phyloP scores from a whole-genome alignment of 2,113 vertebrate genomes.

The Macquaria ambigua region DNA sequence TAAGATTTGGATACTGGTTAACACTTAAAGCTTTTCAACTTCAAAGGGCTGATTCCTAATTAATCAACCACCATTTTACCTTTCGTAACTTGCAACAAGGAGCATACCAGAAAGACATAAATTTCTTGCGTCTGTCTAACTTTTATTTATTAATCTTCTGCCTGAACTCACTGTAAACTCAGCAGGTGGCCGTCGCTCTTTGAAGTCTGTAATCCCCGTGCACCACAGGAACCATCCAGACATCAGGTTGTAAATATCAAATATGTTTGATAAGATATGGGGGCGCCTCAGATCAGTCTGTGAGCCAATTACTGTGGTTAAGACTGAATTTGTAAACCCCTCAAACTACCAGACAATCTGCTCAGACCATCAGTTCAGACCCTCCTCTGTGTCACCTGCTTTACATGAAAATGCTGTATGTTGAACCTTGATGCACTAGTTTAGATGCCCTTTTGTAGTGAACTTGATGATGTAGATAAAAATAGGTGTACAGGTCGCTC shows the following conservation, averaged over 20 bases:
- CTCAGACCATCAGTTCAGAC: not conserved
- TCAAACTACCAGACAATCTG: not conserved
- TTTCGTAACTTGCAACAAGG: constrained; percentile 3
- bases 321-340: not conserved
- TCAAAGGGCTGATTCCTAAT: constrained; percentile 33
- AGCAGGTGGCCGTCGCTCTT: constrained; percentile 29
- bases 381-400: not conserved
- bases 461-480: not conserved
- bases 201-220: constrained; percentile 41
- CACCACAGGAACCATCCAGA: constrained; percentile 11
- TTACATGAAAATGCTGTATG: not conserved
- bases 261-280: constrained; percentile 32
- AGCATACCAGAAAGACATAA: not conserved
- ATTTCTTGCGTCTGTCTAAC: not conserved
- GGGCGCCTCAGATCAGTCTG: not conserved
- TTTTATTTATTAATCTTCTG: constrained; percentile 18
- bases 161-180: constrained; percentile 23
- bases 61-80: constrained; percentile 26
- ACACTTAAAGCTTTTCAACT: constrained; percentile 8
- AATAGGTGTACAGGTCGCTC: not conserved
- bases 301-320: not conserved
- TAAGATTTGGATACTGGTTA: constrained; percentile 3
- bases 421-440: not conserved
- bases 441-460: not conserved
- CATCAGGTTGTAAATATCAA: constrained; percentile 54